phyloP scores from a whole-genome alignment of 37 sponge, comb jelly and placozoan species.

The Diacarnus erythraeanus region DNA sequence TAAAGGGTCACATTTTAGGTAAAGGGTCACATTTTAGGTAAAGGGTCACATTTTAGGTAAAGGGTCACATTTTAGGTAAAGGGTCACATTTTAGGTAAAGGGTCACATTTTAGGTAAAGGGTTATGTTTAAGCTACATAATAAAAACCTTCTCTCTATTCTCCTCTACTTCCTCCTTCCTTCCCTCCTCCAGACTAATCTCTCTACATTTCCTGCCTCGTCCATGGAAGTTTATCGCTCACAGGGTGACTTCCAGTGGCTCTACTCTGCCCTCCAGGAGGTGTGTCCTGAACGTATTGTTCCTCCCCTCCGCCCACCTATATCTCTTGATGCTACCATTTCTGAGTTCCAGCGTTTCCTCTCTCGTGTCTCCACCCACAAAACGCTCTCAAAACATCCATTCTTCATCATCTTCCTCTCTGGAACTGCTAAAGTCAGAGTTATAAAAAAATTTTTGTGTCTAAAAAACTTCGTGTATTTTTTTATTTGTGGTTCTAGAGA shows the following conservation, averaged over 20 bases:
- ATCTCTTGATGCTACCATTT: constrained; percentile 82
- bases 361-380: constrained; percentile 68
- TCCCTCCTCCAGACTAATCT: constrained; percentile 52
- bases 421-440: constrained; percentile 61
- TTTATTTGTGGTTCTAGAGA: too few relatives aligned
- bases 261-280: constrained; percentile 67
- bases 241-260: constrained; percentile 90
- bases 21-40: too few relatives aligned
- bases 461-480: too few relatives aligned
- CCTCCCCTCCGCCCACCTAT: constrained; percentile 79
- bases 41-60: too few relatives aligned
- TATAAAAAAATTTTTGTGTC: not conserved
- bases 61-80: too few relatives aligned
- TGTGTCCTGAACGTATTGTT: constrained; percentile 79
- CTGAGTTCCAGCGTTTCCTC: constrained; percentile 86
- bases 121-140: too few relatives aligned
- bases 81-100: too few relatives aligned
- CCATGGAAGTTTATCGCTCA: constrained; percentile 69
- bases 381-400: constrained; percentile 55
- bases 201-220: constrained; percentile 24
- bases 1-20: too few relatives aligned
- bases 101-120: too few relatives aligned
- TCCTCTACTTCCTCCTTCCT: not conserved
- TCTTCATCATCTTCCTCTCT: constrained; percentile 57
- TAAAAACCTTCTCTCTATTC: too few relatives aligned